Evolutionary conservation across 2,888 invertebrate species (phyloP).

Genomic region (Sepiola atlantica): DNA sequence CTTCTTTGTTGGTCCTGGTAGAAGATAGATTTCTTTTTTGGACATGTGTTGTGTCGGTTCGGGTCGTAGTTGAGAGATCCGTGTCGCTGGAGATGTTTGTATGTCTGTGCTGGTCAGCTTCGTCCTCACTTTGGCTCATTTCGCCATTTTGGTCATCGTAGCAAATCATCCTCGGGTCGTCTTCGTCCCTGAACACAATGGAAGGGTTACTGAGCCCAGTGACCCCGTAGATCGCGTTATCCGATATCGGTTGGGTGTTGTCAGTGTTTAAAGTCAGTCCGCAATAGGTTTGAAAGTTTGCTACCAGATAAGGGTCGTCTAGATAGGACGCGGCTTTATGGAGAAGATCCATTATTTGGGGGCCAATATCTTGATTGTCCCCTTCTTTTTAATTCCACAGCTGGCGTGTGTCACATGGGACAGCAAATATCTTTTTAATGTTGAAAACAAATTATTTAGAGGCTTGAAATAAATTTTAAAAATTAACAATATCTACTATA

Average conservation of each 20-base stretch:
- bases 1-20: not conserved
- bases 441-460: too few relatives aligned
- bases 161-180: not conserved
- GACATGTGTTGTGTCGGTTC: not conserved
- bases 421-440: not conserved
- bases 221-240: not conserved
- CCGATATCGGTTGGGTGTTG: not conserved
- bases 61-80: not conserved
- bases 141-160: not conserved
- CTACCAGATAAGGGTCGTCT: slow-evolving; percentile 41
- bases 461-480: too few relatives aligned
- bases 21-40: not conserved
- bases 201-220: slow-evolving; percentile 32
- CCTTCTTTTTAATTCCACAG: not conserved
- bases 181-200: slow-evolving; percentile 39
- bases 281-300: not conserved
- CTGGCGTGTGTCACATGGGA: not conserved
- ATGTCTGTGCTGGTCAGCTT: not conserved
- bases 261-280: slow-evolving; percentile 32
- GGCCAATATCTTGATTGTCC: not conserved
- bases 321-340: not conserved
- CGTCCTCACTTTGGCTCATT: not conserved
- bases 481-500: too few relatives aligned
- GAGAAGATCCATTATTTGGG: slow-evolving; percentile 43
- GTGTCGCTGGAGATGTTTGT: not conserved